Evolutionary conservation across 2,888 invertebrate species (phyloP), one percentile per base, ranked within the genome.

Genomic region (Crocallis elinguaria): DNA sequence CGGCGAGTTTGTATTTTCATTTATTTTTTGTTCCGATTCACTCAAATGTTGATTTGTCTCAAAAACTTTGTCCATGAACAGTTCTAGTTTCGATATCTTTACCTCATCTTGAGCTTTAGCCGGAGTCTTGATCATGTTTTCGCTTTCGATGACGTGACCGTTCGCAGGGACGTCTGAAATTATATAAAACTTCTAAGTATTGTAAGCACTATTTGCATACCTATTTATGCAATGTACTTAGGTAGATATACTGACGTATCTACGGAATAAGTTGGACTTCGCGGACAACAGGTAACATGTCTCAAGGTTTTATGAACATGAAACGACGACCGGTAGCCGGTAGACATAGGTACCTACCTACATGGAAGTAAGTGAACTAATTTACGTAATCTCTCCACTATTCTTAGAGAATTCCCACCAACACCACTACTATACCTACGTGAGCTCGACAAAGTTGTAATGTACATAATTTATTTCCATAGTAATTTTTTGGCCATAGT

Each of bases 61-160:
- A 35, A 89, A 75, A 3, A 84, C 81, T 71, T 82, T 83, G 38
- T 85, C 86, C 8, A 86, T 84, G 1, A 88, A 73, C 52, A 82
- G 76, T 64, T 85, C 80, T 56, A 90, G 60, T 49, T 76, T 76
- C 5, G 79, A 61, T 38, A 77, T 57, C 60, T 75, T 79, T 12
- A 82, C 78, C 45, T 82, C 78, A 16, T 54, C 53, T 13, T 60
- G 43, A 21, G 41, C 17, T n/a, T 32, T 52, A 17, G 43, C 43
- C n/a, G 39, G 57, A 43, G 45, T 53, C 32, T 63, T 52, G 46
- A 37, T 49, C n/a, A 17, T 13, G 14, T 19, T 49, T 30, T 60
- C 48, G 39, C 19, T 64, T 43, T 66, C 64, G 44, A 49, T 58
- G 42, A 60, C 46, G 42, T 64, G 49, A 21, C 53, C 66, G 41